A percentile compares a stretch with the other conserved stretches of the same genome.
Conservation (phyloP, 2,888 invertebrate genomes). For the Pheosia tremula region DNA sequence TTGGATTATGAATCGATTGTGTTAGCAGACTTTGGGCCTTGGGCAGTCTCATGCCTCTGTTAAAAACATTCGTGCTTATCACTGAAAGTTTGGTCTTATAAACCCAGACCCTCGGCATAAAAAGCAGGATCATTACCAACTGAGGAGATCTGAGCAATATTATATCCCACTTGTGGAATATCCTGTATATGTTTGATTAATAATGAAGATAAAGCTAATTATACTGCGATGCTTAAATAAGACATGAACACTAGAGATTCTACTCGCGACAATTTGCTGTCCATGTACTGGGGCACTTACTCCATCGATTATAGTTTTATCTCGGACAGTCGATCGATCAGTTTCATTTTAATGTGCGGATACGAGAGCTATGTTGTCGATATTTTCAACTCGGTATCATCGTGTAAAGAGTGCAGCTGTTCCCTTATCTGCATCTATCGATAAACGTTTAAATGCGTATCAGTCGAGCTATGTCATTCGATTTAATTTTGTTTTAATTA, state of each 20-base stretch:
- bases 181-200: neutral
- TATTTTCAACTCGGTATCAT: conserved; percentile 35
- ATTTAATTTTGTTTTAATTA: conserved; percentile 31
- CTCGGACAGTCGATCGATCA: conserved; percentile 38
- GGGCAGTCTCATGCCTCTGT: too few species aligned
- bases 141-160: too few species aligned
- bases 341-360: conserved; percentile 35
- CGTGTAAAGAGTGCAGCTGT: conserved; percentile 30
- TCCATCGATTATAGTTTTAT: conserved; percentile 35
- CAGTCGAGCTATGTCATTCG: conserved; percentile 29
- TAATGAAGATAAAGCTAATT: conserved; percentile 5
- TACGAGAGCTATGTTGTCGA: conserved; percentile 30
- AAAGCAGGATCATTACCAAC: too few species aligned
- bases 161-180: too few species aligned
- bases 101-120: too few species aligned
- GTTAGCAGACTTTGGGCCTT: too few species aligned
- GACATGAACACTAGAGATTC: conserved; percentile 3
- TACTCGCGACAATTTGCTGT: conserved; percentile 6
- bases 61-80: too few species aligned
- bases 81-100: too few species aligned
- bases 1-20: too few species aligned
- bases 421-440: conserved; percentile 35
- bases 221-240: conserved; percentile 1
- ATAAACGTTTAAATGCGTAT: conserved; percentile 32
- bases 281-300: conserved; percentile 28